Evolutionary conservation across 2,113 vertebrate species (phyloP).

Genomic region (Phalacrocorax brasilianus): DNA sequence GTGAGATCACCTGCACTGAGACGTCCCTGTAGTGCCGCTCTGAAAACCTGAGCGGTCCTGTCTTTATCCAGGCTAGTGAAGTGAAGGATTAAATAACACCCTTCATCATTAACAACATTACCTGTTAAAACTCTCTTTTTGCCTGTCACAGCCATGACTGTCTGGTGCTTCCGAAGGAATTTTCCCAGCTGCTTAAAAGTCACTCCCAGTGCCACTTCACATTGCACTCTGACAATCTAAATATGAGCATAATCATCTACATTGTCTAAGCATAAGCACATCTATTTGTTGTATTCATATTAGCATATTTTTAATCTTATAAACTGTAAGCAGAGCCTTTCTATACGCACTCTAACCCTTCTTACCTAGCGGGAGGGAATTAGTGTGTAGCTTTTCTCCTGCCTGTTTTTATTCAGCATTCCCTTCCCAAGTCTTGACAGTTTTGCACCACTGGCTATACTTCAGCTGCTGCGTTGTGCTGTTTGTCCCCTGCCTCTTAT

Average conservation of each 20-base stretch:
- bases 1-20: background rate
- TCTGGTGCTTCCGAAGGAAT: background rate
- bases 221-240: background rate
- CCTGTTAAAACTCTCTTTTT: background rate
- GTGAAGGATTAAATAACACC: background rate
- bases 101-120: background rate
- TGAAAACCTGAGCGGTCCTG: background rate
- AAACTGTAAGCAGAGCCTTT: background rate
- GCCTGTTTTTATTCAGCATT: background rate
- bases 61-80: background rate
- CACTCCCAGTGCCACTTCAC: background rate
- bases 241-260: background rate
- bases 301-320: background rate
- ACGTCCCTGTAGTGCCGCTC: background rate
- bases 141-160: background rate
- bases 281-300: background rate
- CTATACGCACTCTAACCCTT: background rate
- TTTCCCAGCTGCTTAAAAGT: background rate
- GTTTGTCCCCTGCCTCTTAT: background rate
- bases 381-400: background rate
- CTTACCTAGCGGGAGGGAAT: background rate
- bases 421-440: background rate
- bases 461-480: background rate
- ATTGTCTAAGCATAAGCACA: background rate
- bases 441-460: accelerated